These are phyloP conservation scores for Indicator maculatus DNA, from an alignment of 2,113 vertebrate genomes.

Conservation along the genomic window DNA sequence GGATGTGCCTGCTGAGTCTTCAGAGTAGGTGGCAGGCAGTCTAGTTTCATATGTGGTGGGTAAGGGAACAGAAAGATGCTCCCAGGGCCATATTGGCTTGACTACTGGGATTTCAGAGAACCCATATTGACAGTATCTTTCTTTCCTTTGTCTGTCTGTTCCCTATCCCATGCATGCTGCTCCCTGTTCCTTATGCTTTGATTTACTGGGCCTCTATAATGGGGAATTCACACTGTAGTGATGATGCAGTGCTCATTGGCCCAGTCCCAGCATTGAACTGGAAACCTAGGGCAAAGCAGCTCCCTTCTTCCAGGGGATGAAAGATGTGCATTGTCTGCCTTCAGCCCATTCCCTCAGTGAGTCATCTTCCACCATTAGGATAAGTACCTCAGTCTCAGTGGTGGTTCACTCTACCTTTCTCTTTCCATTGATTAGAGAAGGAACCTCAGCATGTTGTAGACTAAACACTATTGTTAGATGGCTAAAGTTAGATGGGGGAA, in stretches of 20 bases:
- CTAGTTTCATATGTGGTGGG: not conserved
- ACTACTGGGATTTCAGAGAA: not conserved
- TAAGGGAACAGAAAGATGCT: not conserved
- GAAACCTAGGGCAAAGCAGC: not conserved
- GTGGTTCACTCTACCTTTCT: not conserved
- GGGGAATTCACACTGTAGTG: not conserved
- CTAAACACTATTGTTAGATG: not conserved
- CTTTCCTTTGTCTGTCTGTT: not conserved
- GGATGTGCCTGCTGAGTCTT: not conserved
- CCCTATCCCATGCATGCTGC: not conserved
- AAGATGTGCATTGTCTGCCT: not conserved
- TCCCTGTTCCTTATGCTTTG: not conserved
- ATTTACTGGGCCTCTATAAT: not conserved
- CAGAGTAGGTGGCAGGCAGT: not conserved
- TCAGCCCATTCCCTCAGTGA: not conserved
- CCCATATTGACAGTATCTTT: accelerated
- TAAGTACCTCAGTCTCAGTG: not conserved
- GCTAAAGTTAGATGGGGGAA: not conserved
- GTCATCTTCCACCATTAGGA: not conserved
- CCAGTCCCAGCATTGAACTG: not conserved
- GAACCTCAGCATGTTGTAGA: not conserved
- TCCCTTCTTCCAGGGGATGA: not conserved
- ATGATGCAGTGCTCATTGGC: not conserved
- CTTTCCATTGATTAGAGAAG: not conserved
- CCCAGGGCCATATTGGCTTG: not conserved